Evolutionary conservation across 2,888 invertebrate species (phyloP).

Genomic region (Hirtodrosophila histrioides): DNA sequence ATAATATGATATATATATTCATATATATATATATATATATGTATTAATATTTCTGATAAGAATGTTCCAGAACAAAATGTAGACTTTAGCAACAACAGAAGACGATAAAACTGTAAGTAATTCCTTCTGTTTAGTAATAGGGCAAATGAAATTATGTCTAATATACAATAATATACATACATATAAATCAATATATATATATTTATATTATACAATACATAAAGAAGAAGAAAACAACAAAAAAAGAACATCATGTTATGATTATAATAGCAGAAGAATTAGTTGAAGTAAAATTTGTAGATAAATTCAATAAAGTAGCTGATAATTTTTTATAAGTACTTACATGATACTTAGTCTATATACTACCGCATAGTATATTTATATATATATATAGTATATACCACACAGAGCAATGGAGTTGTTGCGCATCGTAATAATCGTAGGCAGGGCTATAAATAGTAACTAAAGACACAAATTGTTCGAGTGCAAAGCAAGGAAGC

Average conservation of each 20-base stretch:
- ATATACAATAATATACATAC: slow-evolving; percentile 53
- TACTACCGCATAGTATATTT: slow-evolving; percentile 32
- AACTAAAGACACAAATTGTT: slow-evolving; percentile 77
- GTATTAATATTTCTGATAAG: slow-evolving; percentile 67
- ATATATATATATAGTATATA: slow-evolving; percentile 47
- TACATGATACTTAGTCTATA: slow-evolving; percentile 35
- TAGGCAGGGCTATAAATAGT: slow-evolving; percentile 72
- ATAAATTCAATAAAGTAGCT: slow-evolving; percentile 75
- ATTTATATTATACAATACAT: slow-evolving; percentile 36
- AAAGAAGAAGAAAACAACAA: too few species aligned
- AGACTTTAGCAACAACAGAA: slow-evolving; percentile 78
- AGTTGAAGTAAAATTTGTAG: slow-evolving; percentile 64
- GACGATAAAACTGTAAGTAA: slow-evolving; percentile 79
- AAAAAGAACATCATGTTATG: slow-evolving; percentile 50
- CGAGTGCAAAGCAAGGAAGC: slow-evolving; percentile 66
- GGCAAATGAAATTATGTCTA: slow-evolving; percentile 55
- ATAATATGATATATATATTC: background rate
- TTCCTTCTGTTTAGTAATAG: slow-evolving; percentile 53
- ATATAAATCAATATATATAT: slow-evolving; percentile 28
- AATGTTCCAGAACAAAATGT: slow-evolving; percentile 79
- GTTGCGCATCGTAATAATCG: slow-evolving; percentile 43
- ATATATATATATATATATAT: slow-evolving; percentile 24
- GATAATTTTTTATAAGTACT: slow-evolving; percentile 72
- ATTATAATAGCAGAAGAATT: slow-evolving; percentile 40
- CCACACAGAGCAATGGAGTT: slow-evolving; percentile 50